Evolutionary conservation across 1,140 invertebrate genomes (phyloP).

Genomic region (Drosophila azteca): DNA sequence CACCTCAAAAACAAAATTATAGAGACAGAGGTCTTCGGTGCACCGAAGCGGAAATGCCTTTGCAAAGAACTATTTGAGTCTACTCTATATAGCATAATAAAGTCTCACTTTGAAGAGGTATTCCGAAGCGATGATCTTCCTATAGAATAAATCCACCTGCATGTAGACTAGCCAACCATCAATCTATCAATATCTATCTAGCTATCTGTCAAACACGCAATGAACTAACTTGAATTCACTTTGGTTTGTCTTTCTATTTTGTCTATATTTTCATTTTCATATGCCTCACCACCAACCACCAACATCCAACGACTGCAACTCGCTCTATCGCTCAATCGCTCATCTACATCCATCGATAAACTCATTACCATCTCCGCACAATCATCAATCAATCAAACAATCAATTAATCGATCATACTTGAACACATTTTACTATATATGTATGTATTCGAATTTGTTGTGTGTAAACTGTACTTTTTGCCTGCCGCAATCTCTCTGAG

Average conservation of each 20-base stretch:
- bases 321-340: conserved; percentile 9
- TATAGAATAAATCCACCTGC: conserved; percentile 16
- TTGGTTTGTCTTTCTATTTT: conserved; percentile 45
- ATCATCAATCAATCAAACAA: conserved; percentile 41
- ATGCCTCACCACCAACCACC: conserved; percentile 25
- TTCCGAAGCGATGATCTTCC: background rate
- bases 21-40: too few species aligned
- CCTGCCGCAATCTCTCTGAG: conserved; percentile 23
- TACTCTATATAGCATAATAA: too few species aligned
- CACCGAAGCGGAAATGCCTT: too few species aligned
- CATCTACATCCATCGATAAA: conserved; percentile 38
- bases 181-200: too few species aligned
- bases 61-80: too few species aligned
- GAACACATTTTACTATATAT: too few species aligned
- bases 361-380: conserved; percentile 19
- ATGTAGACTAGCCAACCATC: conserved; percentile 15
- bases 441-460: background rate
- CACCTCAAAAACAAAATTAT: too few species aligned
- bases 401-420: conserved; percentile 34
- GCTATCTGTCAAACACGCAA: conserved; percentile 5
- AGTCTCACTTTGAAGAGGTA: background rate
- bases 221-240: conserved; percentile 43
- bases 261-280: conserved; percentile 56
- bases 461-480: conserved; percentile 61
- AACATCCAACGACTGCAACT: conserved; percentile 39